These are phyloP conservation scores for Phylloscopus whistleri DNA, from an alignment of 2,113 vertebrate genomes.

Conservation along the genomic window DNA sequence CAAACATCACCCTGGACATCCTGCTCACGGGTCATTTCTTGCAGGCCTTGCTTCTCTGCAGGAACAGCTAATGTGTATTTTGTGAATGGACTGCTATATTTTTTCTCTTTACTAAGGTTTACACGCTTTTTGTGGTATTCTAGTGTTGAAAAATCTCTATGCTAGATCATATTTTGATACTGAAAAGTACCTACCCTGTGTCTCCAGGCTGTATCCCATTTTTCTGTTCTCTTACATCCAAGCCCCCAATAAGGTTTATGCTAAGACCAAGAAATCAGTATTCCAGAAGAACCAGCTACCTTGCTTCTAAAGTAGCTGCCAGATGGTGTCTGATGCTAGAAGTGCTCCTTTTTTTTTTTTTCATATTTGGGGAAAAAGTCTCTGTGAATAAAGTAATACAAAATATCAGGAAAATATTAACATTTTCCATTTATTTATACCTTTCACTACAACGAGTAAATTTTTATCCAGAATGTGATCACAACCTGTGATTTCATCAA, in stretches of 20 bases:
- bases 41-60: background rate
- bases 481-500: background rate
- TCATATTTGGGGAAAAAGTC: background rate
- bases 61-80: background rate
- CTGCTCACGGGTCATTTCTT: background rate
- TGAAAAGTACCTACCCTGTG: background rate
- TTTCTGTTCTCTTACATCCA: slow-evolving; percentile 35
- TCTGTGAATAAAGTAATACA: background rate
- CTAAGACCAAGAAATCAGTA: background rate
- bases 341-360: background rate
- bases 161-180: background rate
- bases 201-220: background rate
- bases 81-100: background rate
- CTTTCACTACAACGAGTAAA: background rate
- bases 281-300: background rate
- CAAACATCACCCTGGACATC: background rate
- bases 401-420: background rate
- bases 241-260: background rate
- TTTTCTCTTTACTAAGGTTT: slow-evolving; percentile 6
- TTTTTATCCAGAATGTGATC: background rate
- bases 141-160: slow-evolving; percentile 23
- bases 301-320: background rate
- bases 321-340: background rate
- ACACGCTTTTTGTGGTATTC: slow-evolving; percentile 20
- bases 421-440: background rate